These are phyloP conservation scores for Delichon dasypus DNA, from an alignment of 2,797 vertebrate genomes.

Conservation along the genomic window DNA sequence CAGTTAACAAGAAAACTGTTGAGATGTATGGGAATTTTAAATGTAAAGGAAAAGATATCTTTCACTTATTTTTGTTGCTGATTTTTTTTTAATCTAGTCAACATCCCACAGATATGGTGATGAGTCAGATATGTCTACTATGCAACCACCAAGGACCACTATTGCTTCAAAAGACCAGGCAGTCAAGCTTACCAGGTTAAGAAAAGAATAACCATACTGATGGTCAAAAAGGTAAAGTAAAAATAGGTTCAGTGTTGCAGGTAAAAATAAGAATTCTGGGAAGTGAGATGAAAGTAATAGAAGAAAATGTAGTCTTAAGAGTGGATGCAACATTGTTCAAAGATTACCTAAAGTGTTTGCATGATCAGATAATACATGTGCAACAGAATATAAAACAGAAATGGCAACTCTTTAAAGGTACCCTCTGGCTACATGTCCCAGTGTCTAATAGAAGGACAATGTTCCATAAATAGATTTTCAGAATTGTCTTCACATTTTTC, in stretches of 20 bases:
- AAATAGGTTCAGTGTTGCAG: neutral
- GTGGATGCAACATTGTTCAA: neutral
- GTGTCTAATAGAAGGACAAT: neutral
- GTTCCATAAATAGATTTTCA: constrained; percentile 17
- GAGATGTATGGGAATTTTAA: neutral
- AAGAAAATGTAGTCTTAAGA: neutral
- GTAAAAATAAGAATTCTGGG: neutral
- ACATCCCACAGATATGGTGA: neutral
- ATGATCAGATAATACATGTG: neutral
- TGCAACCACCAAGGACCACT: neutral
- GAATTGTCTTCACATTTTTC: neutral
- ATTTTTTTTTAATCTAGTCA: neutral
- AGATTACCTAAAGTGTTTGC: neutral
- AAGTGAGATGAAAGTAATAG: neutral
- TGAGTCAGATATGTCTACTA: neutral
- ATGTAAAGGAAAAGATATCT: neutral
- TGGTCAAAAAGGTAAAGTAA: neutral
- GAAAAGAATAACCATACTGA: neutral
- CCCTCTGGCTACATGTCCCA: neutral
- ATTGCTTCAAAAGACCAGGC: neutral
- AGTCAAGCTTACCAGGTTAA: neutral
- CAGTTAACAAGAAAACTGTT: neutral
- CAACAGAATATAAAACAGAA: neutral
- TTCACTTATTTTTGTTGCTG: neutral
- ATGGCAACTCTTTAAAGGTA: neutral